Conservation (phyloP, 35 echinoderm and acorn worm genomes). For the Chiridota heheva region DNA sequence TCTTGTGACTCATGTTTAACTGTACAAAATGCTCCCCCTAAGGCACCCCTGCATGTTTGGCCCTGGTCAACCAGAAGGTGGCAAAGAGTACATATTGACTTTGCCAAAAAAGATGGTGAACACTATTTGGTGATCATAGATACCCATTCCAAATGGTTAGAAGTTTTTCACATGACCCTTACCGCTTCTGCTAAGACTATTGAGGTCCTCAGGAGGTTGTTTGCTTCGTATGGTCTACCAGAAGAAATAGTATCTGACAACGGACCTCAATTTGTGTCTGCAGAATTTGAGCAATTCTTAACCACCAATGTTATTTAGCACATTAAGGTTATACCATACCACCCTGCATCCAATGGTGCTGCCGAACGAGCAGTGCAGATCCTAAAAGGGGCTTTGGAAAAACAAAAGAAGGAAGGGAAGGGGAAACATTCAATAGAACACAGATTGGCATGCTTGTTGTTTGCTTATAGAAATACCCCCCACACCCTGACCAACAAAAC, state of each 20-base stretch:
- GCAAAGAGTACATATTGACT: slow-evolving; percentile 60
- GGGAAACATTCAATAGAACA: neutral
- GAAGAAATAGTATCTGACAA: neutral
- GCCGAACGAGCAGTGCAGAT: slow-evolving; percentile 17
- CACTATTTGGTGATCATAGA: slow-evolving; percentile 46
- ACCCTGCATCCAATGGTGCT: slow-evolving; percentile 60
- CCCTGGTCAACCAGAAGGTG: slow-evolving; percentile 32
- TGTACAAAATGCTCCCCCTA: neutral
- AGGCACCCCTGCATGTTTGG: slow-evolving; percentile 51
- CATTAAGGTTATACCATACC: slow-evolving; percentile 32
- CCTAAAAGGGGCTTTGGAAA: neutral
- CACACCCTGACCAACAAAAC: slow-evolving; percentile 2
- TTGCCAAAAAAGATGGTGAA: slow-evolving; percentile 21
- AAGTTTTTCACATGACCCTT: slow-evolving; percentile 39
- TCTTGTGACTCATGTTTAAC: slow-evolving; percentile 1
- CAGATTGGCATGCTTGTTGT: slow-evolving; percentile 5
- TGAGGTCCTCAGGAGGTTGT: slow-evolving; percentile 17
- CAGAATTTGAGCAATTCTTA: slow-evolving; percentile 30
- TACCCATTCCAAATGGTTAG: slow-evolving; percentile 54
- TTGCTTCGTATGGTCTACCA: neutral
- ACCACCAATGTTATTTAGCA: slow-evolving; percentile 53
- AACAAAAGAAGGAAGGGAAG: neutral
- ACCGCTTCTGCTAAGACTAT: slow-evolving; percentile 52
- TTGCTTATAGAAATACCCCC: slow-evolving; percentile 15
- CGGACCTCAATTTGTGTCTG: slow-evolving; percentile 10